phyloP scores from a whole-genome alignment of 2,888 invertebrate species.

The Athrips mouffetella region DNA sequence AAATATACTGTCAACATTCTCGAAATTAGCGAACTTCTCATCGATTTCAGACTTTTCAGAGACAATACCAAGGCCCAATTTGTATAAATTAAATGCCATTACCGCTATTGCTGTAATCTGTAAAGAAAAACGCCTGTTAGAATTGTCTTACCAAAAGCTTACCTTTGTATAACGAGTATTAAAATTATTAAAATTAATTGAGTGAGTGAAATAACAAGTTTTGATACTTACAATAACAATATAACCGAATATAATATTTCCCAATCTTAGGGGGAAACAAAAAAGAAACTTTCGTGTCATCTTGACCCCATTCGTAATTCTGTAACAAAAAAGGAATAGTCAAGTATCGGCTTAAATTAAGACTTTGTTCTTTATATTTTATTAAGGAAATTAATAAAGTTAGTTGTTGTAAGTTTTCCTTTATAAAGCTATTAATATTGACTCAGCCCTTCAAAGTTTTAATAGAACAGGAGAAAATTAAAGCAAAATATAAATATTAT shows the following conservation, averaged over 20 bases:
- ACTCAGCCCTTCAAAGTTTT: too few relatives aligned
- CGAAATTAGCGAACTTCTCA: constrained; percentile 56
- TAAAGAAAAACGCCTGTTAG: constrained; percentile 34
- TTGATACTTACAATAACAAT: constrained; percentile 62
- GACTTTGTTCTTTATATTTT: too few relatives aligned
- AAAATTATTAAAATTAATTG: constrained; percentile 3
- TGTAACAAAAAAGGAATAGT: constrained; percentile 38
- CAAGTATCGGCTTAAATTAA: background rate
- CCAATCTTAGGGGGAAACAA: constrained; percentile 66
- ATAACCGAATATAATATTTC: constrained; percentile 69
- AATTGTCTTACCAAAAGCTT: constrained; percentile 24
- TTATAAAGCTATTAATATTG: too few relatives aligned
- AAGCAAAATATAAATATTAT: too few relatives aligned
- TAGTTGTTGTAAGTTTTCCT: too few relatives aligned
- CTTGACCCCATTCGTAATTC: constrained; percentile 48
- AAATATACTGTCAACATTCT: constrained; percentile 60
- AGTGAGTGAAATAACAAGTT: background rate
- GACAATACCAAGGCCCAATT: constrained; percentile 51
- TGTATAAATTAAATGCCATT: constrained; percentile 54
- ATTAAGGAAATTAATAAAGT: too few relatives aligned
- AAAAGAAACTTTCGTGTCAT: constrained; percentile 73
- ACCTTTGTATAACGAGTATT: constrained; percentile 4
- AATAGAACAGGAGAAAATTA: too few relatives aligned
- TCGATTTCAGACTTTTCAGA: constrained; percentile 47
- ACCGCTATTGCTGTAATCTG: constrained; percentile 63